Base-by-base conservation (phyloP, 35 echinoderm and acorn worm species). In the Amphiura filiformis region DNA sequence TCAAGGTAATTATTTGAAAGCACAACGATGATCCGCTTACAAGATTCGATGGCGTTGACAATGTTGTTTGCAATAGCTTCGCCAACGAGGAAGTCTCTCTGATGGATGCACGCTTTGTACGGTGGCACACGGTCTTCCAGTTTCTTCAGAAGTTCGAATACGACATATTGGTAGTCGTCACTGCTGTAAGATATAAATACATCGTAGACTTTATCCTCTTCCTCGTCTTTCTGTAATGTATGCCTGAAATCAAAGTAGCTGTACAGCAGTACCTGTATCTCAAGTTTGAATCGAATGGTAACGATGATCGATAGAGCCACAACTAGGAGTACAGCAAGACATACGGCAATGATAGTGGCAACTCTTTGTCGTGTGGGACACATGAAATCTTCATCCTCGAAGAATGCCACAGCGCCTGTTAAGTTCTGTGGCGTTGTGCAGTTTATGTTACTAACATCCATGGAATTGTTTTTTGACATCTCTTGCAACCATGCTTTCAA, bases 111-210 rank as follows among this genome's bases (percentile, higher is more conserved):
- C 18, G 79, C 5, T 65, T 81, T 86, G 65, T 70, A 94, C 9
- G 93, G 93, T 31, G 88, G 84, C 31, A 37, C 14, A 20, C 78
- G 88, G 64, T 70, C 37, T 78, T 94, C 93, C 30, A 94, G 52
- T 39, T 76, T 77, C 0, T 78, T 83, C 23, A 94, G 33, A 35
- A 94, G 37, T 35, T 90, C 84, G 34, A 87, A 81, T 13, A 86
- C 56, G 9, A 94, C 93, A 37, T 86, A 84, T 0, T 77, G 31
- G n/a, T 77, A 64, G 80, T 94, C 93, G 2, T 88, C 36, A 80
- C 70, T 91, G 38, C 88, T 90, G 44, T 87, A 94, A 0, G 88
- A 94, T 38, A 94, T 76, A 39, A 91, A 94, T 0, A 84, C 93
- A 75, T 94, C 93, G 42, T 82, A 82, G 23, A 82, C 44, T 39